These are phyloP conservation scores for Clarias fuscus DNA, from an alignment of 2,797 vertebrate genomes.

Conservation along the genomic window DNA sequence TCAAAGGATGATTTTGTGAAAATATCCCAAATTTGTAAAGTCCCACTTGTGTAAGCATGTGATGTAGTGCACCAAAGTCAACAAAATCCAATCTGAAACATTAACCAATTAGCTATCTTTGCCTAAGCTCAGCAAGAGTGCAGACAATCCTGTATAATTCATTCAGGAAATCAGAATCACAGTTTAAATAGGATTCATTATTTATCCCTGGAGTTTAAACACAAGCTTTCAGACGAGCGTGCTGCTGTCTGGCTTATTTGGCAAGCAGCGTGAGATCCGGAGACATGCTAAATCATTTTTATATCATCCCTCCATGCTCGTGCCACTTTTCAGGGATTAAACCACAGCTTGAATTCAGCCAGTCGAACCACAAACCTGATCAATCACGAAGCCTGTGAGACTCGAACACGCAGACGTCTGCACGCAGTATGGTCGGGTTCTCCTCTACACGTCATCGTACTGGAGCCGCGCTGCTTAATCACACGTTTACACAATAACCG, in stretches of 20 bases:
- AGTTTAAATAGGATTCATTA: neutral
- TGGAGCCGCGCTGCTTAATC: conserved; percentile 31
- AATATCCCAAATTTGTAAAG: neutral
- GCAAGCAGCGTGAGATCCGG: neutral
- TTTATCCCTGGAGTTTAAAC: neutral
- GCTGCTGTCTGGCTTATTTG: neutral
- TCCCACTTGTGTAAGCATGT: neutral
- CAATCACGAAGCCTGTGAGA: conserved; percentile 25
- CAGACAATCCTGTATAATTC: neutral
- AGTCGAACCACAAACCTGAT: neutral
- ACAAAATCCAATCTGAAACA: neutral
- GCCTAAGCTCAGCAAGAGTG: neutral
- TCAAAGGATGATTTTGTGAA: neutral
- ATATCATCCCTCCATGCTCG: neutral
- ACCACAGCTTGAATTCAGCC: conserved; percentile 9
- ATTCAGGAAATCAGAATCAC: neutral
- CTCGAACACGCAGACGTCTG: neutral
- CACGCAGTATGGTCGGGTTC: neutral
- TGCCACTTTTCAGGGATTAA: conserved; percentile 13
- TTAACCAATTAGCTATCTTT: neutral
- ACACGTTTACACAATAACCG: conserved; percentile 17
- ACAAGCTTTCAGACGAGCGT: neutral
- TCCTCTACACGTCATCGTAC: neutral
- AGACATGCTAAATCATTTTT: neutral
- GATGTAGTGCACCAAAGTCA: neutral